These are phyloP conservation scores for Hylaeus volcanicus DNA, from an alignment of 1,140 invertebrate species.

Conservation along the genomic window DNA sequence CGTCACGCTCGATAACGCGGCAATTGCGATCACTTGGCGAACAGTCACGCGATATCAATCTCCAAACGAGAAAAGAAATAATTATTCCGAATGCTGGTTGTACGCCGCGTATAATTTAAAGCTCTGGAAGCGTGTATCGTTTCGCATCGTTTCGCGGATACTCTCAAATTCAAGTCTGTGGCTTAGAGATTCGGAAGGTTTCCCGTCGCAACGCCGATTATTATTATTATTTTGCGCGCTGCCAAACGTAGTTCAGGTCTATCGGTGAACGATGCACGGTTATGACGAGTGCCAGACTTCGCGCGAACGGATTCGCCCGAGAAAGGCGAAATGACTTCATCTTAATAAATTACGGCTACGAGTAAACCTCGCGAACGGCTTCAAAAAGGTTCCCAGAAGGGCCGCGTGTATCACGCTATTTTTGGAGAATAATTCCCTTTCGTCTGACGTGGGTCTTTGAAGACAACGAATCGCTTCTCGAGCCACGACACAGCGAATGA, in stretches of 20 bases:
- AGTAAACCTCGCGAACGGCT: conserved; percentile 70
- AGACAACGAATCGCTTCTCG: neutral
- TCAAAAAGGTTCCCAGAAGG: conserved; percentile 78
- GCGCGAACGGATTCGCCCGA: conserved; percentile 52
- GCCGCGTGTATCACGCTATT: conserved; percentile 67
- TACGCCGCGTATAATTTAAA: no score
- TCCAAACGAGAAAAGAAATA: conserved; percentile 23
- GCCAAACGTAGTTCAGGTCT: neutral
- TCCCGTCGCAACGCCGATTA: neutral
- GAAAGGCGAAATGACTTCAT: conserved; percentile 72
- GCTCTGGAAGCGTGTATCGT: no score
- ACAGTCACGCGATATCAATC: neutral
- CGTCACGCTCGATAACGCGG: neutral
- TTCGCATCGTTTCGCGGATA: no score
- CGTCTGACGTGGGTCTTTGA: conserved; percentile 44
- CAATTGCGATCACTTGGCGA: neutral
- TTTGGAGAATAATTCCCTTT: conserved; percentile 75
- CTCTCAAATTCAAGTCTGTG: no score
- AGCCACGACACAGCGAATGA: neutral
- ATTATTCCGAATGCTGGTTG: no score
- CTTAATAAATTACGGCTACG: conserved; percentile 76
- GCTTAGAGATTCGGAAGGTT: no score
- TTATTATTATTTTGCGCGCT: conserved; percentile 4
- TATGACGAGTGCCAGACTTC: conserved; percentile 74
- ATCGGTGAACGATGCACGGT: conserved; percentile 9